A percentile compares a stretch with the other conserved stretches of the same genome.
Conservation (phyloP, 2,888 invertebrate genomes). For the Synanthedon tipuliformis region DNA sequence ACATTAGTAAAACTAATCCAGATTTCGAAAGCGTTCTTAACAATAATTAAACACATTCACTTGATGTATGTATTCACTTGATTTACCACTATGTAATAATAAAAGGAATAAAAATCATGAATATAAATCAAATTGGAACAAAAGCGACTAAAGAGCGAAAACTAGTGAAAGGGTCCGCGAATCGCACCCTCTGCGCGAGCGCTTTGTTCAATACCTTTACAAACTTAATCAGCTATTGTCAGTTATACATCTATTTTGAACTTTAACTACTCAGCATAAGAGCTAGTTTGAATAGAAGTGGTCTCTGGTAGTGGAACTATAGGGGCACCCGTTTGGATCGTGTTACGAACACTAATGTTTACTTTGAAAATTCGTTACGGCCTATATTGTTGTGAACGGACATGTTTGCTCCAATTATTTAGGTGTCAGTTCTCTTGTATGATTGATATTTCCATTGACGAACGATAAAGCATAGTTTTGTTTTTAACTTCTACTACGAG, state of each 20-base stretch:
- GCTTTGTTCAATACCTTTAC: slow-evolving; percentile 39
- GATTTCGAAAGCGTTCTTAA: slow-evolving; percentile 1
- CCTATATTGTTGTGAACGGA: slow-evolving; percentile 40
- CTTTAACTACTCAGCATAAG: slow-evolving; percentile 13
- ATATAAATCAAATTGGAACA: slow-evolving; percentile 70
- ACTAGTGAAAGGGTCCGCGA: slow-evolving; percentile 55
- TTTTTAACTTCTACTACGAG: not conserved
- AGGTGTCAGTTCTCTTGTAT: slow-evolving; percentile 26
- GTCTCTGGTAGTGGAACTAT: slow-evolving; percentile 13
- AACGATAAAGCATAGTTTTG: not conserved
- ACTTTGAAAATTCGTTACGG: slow-evolving; percentile 67
- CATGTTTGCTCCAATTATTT: slow-evolving; percentile 42
- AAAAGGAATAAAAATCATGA: slow-evolving; percentile 52
- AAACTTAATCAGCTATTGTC: slow-evolving; percentile 6
- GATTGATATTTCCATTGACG: not conserved
- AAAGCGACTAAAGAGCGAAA: slow-evolving; percentile 64
- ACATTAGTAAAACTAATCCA: slow-evolving; percentile 6
- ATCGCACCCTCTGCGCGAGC: slow-evolving; percentile 43
- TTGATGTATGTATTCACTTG: slow-evolving; percentile 40
- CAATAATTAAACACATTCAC: slow-evolving; percentile 27
- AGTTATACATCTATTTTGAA: slow-evolving; percentile 8
- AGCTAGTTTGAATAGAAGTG: not conserved
- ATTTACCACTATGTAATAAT: slow-evolving; percentile 57
- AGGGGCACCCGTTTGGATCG: slow-evolving; percentile 58
- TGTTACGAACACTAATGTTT: slow-evolving; percentile 62